These are phyloP conservation scores for Edolisoma coerulescens DNA, from an alignment of 2,113 vertebrate species.

Conservation along the genomic window DNA sequence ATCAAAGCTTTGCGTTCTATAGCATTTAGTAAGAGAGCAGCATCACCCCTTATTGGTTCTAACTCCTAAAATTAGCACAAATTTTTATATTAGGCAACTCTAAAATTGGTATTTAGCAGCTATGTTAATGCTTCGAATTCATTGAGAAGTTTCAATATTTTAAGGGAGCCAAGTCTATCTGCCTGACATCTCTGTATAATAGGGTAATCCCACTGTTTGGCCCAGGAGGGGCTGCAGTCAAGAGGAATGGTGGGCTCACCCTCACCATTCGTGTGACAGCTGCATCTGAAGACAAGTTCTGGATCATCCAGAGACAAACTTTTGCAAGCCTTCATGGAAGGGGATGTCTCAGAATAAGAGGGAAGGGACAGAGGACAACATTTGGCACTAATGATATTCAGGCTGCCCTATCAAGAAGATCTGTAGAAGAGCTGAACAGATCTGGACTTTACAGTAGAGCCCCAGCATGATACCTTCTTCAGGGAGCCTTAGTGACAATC, in stretches of 20 bases:
- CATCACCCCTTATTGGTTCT: background rate
- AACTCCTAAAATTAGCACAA: background rate
- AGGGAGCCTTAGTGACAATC: background rate
- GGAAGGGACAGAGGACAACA: background rate
- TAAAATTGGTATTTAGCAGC: background rate
- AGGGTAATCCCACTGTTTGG: background rate
- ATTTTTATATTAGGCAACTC: background rate
- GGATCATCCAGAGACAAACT: background rate
- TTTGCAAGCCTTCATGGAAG: background rate
- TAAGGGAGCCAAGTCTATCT: background rate
- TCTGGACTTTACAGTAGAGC: background rate
- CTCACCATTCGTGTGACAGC: background rate
- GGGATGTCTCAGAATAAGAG: background rate
- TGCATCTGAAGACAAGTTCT: background rate
- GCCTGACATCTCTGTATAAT: background rate
- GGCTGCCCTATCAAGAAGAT: background rate
- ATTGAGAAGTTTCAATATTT: background rate
- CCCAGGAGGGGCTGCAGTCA: background rate
- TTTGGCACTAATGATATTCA: background rate
- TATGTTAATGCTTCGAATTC: background rate
- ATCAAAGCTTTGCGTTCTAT: background rate
- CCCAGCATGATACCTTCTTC: accelerated
- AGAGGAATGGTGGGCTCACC: background rate
- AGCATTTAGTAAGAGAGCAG: background rate
- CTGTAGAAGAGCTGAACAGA: background rate